Evolutionary conservation across 2,113 vertebrate species (phyloP), one percentile per base, ranked within the genome.

Genomic region (Glareola pratincola): DNA sequence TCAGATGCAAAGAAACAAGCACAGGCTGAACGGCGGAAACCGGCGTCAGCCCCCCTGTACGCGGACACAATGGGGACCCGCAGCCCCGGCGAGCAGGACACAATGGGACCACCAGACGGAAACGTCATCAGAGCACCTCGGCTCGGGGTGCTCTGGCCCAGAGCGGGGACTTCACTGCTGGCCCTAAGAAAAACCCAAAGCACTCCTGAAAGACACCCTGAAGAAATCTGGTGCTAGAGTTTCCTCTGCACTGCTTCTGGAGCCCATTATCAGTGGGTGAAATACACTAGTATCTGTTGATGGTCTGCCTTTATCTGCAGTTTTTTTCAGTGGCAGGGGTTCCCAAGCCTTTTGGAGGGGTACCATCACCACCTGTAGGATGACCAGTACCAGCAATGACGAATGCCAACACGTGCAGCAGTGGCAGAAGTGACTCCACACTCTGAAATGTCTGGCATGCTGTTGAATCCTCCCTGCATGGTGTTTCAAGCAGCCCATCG

Each of bases 1-100:
- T 78, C 45, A 67, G 67, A 85, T 77, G 84, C 66, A 79, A n/a
- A 90, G 95, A 57, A 94, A 86, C 54, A 54, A 90, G 85, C 2
- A 0, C 30, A 24, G 57, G 21, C 50, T 76, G 80, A 79, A 26
- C 0, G 2, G 79, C 6, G 60, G 90, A 96, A 95, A 94, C 53
- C 47, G 2, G 88, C 72, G 47, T 62, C 80, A 59, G 79, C 43
- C 76, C 75, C 60, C 12, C 1, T 47, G 56, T 23, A 30, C 2
- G 1, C 8, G 3, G 68, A 92, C 92, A 94, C 88, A 95, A 62
- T 74, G 75, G 88, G 76, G 82, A 89, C 26, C 57, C 1, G 3
- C 84, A 94, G 72, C 59, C 71, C n/a, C 2, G 1, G 74, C 3
- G 2, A 54, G 69, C 0, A 0, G 59, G 56, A 79, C 69, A 85